phyloP scores from a whole-genome alignment of 1,140 invertebrate genomes.

The Daktulosphaira vitifoliae region DNA sequence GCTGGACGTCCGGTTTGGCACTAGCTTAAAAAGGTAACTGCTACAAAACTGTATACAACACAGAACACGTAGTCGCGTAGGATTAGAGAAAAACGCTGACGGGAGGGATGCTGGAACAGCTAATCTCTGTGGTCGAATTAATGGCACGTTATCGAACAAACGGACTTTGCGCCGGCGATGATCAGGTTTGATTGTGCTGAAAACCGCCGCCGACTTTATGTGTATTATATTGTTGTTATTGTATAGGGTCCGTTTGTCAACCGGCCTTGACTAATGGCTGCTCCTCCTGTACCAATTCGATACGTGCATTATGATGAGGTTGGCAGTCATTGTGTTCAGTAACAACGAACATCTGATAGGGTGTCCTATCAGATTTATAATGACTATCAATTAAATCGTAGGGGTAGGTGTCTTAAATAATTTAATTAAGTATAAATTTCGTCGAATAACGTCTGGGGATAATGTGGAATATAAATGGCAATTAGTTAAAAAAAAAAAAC shows the following conservation, averaged over 20 bases:
- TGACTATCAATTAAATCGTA: too few relatives aligned
- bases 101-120: background rate
- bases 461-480: too few relatives aligned
- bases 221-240: too few relatives aligned
- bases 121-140: slow-evolving; percentile 32
- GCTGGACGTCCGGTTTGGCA: too few relatives aligned
- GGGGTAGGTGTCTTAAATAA: too few relatives aligned
- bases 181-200: slow-evolving; percentile 17
- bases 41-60: too few relatives aligned
- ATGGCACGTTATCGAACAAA: slow-evolving; percentile 30
- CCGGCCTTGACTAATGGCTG: slow-evolving; percentile 29
- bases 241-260: slow-evolving; percentile 17
- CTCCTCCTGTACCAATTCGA: slow-evolving; percentile 18
- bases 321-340: too few relatives aligned
- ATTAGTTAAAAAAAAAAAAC: too few relatives aligned
- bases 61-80: background rate
- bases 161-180: slow-evolving; percentile 10
- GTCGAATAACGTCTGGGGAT: too few relatives aligned
- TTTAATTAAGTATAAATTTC: too few relatives aligned
- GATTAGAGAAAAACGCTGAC: slow-evolving; percentile 8
- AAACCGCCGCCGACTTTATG: slow-evolving; percentile 1
- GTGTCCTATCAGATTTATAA: too few relatives aligned
- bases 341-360: too few relatives aligned
- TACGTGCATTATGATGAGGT: background rate
- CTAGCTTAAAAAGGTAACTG: slow-evolving; percentile 1